Evolutionary conservation across 2,888 invertebrate species (phyloP).

Genomic region (Tachina fera): DNA sequence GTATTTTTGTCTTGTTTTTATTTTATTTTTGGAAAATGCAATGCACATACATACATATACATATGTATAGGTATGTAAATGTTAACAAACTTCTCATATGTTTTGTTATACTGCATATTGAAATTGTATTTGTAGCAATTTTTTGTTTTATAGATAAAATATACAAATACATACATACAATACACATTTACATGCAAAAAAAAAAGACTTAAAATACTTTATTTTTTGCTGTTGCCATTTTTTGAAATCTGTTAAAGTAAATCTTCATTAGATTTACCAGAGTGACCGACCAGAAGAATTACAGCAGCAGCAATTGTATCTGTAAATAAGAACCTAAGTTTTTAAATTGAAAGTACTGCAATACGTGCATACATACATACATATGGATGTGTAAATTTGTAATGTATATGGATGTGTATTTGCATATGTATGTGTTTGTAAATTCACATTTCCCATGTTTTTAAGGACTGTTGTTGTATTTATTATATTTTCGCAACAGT

Average conservation of each 20-base stretch:
- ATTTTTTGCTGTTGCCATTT: constrained; percentile 45
- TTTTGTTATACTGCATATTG: constrained; percentile 48
- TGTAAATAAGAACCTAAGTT: constrained; percentile 63
- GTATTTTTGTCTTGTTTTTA: constrained; percentile 9
- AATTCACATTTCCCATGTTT: constrained; percentile 22
- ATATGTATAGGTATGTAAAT: constrained; percentile 1
- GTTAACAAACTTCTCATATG: constrained; percentile 51
- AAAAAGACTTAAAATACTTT: constrained; percentile 40
- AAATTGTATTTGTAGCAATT: constrained; percentile 33
- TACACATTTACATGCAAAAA: constrained; percentile 1
- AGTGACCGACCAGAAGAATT: constrained; percentile 75
- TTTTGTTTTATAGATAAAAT: constrained; percentile 25
- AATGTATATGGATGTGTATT: background rate
- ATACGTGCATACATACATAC: background rate
- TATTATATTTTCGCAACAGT: constrained; percentile 68
- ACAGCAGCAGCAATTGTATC: constrained; percentile 66
- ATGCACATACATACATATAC: no score
- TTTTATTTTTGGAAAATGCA: constrained; percentile 30
- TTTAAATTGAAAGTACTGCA: constrained; percentile 53
- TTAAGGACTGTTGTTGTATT: constrained; percentile 53
- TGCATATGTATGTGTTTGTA: background rate
- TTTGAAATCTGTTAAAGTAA: constrained; percentile 80
- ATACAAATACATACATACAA: constrained; percentile 4
- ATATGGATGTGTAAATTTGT: background rate
- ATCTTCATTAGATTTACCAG: constrained; percentile 81